Conservation (phyloP, 1,140 invertebrate species). For the Zaprionus camerounensis region DNA sequence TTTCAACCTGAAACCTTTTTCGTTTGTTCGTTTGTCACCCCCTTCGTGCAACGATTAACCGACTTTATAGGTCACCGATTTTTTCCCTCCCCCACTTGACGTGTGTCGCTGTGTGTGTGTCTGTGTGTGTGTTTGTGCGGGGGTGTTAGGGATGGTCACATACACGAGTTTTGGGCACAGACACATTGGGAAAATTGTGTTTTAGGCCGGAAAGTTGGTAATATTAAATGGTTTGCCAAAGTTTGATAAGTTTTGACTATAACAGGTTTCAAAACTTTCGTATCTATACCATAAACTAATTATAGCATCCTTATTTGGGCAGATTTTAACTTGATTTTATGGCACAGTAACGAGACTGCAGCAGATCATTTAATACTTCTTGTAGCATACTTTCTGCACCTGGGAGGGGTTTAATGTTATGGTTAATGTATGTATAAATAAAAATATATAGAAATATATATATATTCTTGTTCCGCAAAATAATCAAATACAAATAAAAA, state of each 20-base stretch:
- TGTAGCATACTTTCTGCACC: no score
- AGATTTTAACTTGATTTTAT: neutral
- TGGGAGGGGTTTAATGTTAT: no score
- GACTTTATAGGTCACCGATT: slow-evolving; percentile 72
- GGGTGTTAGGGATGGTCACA: slow-evolving; percentile 21
- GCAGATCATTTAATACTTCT: no score
- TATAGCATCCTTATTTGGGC: neutral
- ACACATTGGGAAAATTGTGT: no score
- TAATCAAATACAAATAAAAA: neutral
- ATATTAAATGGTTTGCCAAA: no score
- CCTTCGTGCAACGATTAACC: slow-evolving; percentile 55
- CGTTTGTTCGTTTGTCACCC: slow-evolving; percentile 19
- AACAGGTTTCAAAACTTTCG: no score
- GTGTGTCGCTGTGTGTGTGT: slow-evolving; percentile 1
- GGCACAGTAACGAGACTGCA: no score
- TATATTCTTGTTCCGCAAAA: neutral
- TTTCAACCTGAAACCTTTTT: neutral
- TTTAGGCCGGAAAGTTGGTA: neutral
- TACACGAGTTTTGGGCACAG: neutral
- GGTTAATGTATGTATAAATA: no score
- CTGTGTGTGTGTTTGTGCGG: slow-evolving; percentile 2
- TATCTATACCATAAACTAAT: neutral
- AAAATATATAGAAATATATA: neutral
- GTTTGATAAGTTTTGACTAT: no score
- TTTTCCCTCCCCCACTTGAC: slow-evolving; percentile 21